Base-by-base conservation (phyloP, 2,888 invertebrate species). In the Fragum sueziense region DNA sequence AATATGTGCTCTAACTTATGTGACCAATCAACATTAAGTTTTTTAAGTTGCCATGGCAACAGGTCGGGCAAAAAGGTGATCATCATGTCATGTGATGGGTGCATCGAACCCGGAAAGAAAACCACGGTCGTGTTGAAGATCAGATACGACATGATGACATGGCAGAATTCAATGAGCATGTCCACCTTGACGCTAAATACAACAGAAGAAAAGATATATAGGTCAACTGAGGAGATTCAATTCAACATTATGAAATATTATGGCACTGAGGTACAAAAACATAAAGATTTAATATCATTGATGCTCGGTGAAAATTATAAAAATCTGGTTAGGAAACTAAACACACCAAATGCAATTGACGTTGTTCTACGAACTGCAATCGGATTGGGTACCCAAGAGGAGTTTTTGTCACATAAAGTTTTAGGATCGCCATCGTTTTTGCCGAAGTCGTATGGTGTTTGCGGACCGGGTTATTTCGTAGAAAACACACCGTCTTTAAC, bases 1-100 rank as follows among this genome's bases (percentile, higher is more conserved):
- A 95, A 95, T 79, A 91, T 96, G 25, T 96, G 96, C 90, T 93
- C 93, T n/a, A 94, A 95, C 0, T 90, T 96, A n/a, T 96, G 96
- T 90, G 91, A 94, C 27, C 93, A 94, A 34, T 92, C 94, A 74
- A 94, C 94, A 57, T 94, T 90, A 0, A 41, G 94, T 70, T 94
- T 95, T 14, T 89, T 95, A 17, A 94, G 94, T 14, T 96, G 96
- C 88, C 94, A 95, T 84, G 94, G 95, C 57, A 95, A 95, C 85
- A 94, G 95, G 85, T 93, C 94, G 47, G 95, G 95, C 29, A 96
- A 95, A 91, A 95, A 78, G 31, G 90, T 91, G 29, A 52, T 90
- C 6, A 68, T 87, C 22, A 78, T 88, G 57, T 70, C 79, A 14
- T 90, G 90, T 74, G 52, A 76, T 1, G 78, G 33, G 0, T 79